Conservation (phyloP, 2,888 invertebrate species). For the Macaria notata region DNA sequence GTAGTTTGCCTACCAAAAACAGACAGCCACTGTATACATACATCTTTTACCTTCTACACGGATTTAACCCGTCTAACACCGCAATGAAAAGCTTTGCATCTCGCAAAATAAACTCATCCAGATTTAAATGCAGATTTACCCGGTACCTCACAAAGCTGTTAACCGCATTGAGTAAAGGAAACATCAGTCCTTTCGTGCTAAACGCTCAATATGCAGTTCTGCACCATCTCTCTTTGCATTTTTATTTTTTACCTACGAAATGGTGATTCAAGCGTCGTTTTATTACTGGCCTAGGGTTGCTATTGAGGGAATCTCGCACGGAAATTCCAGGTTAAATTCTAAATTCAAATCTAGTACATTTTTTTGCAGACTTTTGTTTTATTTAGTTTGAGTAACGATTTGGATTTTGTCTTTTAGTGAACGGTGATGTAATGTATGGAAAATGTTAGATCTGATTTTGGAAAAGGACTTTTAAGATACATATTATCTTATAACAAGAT, state of each 20-base stretch:
- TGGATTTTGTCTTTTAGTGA: no score
- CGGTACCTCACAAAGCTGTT: slow-evolving; percentile 2
- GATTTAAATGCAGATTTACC: not conserved
- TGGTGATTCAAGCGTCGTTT: slow-evolving; percentile 21
- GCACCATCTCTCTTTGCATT: slow-evolving; percentile 13
- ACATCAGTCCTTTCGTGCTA: slow-evolving; percentile 7
- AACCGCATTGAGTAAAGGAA: slow-evolving; percentile 8
- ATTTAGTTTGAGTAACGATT: not conserved
- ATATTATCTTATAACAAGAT: no score
- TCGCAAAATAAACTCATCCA: no score
- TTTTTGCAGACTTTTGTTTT: not conserved
- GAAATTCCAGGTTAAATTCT: slow-evolving; percentile 1
- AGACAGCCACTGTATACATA: no score
- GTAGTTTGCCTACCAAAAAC: no score
- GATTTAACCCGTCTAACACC: no score
- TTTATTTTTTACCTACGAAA: slow-evolving; percentile 15
- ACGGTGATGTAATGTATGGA: no score
- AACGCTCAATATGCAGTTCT: slow-evolving; percentile 16
- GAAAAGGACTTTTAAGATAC: no score
- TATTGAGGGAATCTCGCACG: slow-evolving; percentile 1
- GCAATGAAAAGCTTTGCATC: no score
- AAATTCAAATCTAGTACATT: not conserved
- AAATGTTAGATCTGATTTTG: no score
- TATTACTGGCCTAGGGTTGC: slow-evolving; percentile 10
- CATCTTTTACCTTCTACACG: no score